phyloP scores from a whole-genome alignment of 2,888 invertebrate species.

The Pollenia amentaria region DNA sequence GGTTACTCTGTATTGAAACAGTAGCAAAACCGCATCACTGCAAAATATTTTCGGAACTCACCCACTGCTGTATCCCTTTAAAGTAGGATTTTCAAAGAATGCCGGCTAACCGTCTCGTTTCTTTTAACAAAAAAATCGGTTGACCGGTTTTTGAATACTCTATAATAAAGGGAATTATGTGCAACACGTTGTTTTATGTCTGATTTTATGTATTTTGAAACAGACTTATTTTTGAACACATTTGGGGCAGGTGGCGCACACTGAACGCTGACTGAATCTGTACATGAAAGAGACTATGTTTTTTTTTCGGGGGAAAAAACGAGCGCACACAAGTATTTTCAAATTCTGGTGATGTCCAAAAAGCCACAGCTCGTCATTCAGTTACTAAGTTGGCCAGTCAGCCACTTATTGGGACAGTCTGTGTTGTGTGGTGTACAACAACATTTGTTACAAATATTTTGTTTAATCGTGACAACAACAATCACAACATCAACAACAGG shows the following conservation, averaged over 20 bases:
- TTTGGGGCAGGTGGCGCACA: constrained; percentile 51
- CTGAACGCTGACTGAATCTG: constrained; percentile 20
- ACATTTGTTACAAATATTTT: constrained; percentile 41
- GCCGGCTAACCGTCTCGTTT: no score
- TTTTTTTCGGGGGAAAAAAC: background rate
- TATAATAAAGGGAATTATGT: background rate
- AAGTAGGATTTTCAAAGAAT: no score
- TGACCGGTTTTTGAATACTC: no score
- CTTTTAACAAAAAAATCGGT: no score
- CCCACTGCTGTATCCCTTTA: no score
- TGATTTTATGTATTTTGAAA: constrained; percentile 42
- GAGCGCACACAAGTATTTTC: background rate
- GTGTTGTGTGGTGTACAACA: constrained; percentile 6
- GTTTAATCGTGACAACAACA: constrained; percentile 48
- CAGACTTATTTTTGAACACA: constrained; percentile 36
- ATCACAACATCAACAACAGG: background rate
- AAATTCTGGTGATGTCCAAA: constrained; percentile 14
- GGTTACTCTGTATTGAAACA: no score
- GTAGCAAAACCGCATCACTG: no score
- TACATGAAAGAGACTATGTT: background rate
- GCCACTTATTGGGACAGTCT: constrained; percentile 3
- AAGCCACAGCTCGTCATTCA: constrained; percentile 4
- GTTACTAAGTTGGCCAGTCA: background rate
- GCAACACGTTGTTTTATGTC: constrained; percentile 35
- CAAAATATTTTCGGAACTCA: no score